Evolutionary conservation across 2,797 vertebrate genomes (phyloP).

Genomic region (Valencia hispanica): DNA sequence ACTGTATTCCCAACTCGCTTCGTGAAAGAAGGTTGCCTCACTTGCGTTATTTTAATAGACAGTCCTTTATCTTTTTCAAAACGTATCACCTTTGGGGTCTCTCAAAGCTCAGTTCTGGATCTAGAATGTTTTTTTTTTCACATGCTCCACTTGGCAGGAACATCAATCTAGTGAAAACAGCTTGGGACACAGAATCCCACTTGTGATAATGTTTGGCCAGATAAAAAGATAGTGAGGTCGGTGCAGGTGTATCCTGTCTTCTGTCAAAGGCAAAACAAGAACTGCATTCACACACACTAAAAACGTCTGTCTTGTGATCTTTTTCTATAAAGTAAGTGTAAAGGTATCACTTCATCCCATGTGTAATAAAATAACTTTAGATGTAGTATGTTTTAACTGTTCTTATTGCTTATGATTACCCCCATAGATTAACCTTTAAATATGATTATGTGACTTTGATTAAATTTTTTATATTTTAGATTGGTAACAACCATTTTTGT

Average conservation of each 20-base stretch:
- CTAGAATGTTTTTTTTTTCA: slow-evolving; percentile 51
- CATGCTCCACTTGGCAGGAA: slow-evolving; percentile 56
- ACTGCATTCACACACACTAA: slow-evolving; percentile 8
- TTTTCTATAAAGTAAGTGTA: neutral
- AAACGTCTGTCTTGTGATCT: neutral
- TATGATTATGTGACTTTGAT: no score
- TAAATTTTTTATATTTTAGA: no score
- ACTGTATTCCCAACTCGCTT: slow-evolving; percentile 16
- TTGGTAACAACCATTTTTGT: no score
- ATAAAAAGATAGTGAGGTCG: slow-evolving; percentile 28
- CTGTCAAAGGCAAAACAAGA: slow-evolving; percentile 16
- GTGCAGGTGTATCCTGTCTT: slow-evolving; percentile 19
- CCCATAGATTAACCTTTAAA: neutral
- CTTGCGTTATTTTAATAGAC: slow-evolving; percentile 50
- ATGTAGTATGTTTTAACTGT: neutral
- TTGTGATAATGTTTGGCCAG: slow-evolving; percentile 33
- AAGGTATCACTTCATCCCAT: slow-evolving; percentile 13
- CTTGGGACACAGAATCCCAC: slow-evolving; percentile 36
- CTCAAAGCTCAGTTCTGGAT: slow-evolving; percentile 52
- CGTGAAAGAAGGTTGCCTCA: slow-evolving; percentile 24
- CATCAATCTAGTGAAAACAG: slow-evolving; percentile 67
- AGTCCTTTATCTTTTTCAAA: slow-evolving; percentile 63
- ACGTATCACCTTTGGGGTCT: slow-evolving; percentile 66
- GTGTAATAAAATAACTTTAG: slow-evolving; percentile 16
- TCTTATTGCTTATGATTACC: neutral